Base-by-base conservation (phyloP, 2,888 invertebrate species). In the Agrotis puta region DNA sequence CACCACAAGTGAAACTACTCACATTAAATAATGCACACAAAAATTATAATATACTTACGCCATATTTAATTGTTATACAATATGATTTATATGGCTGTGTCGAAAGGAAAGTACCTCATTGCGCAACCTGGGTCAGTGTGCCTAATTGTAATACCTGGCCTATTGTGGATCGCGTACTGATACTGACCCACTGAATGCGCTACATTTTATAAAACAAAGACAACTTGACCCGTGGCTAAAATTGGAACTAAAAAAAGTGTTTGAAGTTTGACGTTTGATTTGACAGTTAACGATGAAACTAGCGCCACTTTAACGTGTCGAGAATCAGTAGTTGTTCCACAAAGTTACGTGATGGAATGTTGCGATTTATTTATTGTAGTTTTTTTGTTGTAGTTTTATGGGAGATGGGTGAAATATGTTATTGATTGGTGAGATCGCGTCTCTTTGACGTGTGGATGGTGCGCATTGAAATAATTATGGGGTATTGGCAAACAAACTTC, bases 21-120 rank as follows among this genome's bases (percentile, higher is more conserved):
- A 2, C 20, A 27, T 13, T 24, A 58, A 51, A 65, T 68, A 61
- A 75, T 65, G 70, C 50, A 57, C 39, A 47, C 70, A 39, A 39
- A 9, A 39, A 33, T 39, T 39, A 39, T 39, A 39, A 39, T 39
- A 39, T 39, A 39, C 39, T 39, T 39, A 11, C 39, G 39, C 1
- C 67, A 57, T 77, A 82, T 67, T 67, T 73, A 70, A 68, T 72
- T 64, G 75, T 84, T 84, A 84, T 81, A 83, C 76, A 82, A 86
- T 83, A 58, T 66, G 67, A 75, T 81, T 61, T 82, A 83, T 82
- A 81, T 77, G 74, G 74, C 51, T 65, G 74, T 77, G 74, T 59
- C 61, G 79, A 84, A 83, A 83, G 82, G 89, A 89, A 89, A 89
- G 89, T 84, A 74, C 62, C 39, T 39, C 39, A 39, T 89, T 87